Percentiles rank a stretch among this genome's conserved stretches.
phyloP scores from a whole-genome alignment of 2,888 invertebrate species.

The Anorthoa munda region DNA sequence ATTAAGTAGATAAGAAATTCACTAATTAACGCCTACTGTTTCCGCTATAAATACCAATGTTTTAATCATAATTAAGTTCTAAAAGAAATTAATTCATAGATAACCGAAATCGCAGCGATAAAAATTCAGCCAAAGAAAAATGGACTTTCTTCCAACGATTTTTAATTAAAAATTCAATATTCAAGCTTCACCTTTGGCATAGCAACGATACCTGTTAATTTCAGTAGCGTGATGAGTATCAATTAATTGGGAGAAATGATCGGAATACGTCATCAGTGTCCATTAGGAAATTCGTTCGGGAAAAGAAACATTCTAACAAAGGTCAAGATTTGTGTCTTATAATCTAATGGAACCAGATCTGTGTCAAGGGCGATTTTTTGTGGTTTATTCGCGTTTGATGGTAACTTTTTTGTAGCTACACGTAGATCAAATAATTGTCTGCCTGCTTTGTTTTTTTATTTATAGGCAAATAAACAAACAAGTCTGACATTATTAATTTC shows the following conservation, averaged over 20 bases:
- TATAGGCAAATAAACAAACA: background rate
- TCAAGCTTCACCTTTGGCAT: conserved; percentile 1
- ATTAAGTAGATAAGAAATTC: conserved; percentile 13
- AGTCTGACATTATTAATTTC: background rate
- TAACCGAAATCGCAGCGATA: background rate
- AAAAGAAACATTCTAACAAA: conserved; percentile 50
- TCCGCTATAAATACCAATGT: conserved; percentile 18
- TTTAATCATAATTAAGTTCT: conserved; percentile 4
- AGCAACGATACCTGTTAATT: conserved; percentile 24
- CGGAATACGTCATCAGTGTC: conserved; percentile 53
- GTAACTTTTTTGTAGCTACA: background rate
- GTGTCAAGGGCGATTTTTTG: conserved; percentile 55
- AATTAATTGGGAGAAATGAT: conserved; percentile 64
- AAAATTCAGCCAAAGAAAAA: conserved; percentile 1
- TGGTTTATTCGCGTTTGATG: background rate
- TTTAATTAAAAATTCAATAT: conserved; percentile 11
- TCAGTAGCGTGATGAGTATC: conserved; percentile 57
- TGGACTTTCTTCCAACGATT: background rate
- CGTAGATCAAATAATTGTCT: background rate
- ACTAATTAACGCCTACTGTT: conserved; percentile 8
- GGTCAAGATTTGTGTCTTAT: conserved; percentile 51
- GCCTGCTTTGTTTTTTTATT: background rate
- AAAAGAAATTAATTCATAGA: background rate
- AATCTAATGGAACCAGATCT: conserved; percentile 36
- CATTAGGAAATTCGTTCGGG: conserved; percentile 55